These are phyloP conservation scores for Lophochroa leadbeateri DNA, from an alignment of 2,113 vertebrate genomes.

Conservation along the genomic window DNA sequence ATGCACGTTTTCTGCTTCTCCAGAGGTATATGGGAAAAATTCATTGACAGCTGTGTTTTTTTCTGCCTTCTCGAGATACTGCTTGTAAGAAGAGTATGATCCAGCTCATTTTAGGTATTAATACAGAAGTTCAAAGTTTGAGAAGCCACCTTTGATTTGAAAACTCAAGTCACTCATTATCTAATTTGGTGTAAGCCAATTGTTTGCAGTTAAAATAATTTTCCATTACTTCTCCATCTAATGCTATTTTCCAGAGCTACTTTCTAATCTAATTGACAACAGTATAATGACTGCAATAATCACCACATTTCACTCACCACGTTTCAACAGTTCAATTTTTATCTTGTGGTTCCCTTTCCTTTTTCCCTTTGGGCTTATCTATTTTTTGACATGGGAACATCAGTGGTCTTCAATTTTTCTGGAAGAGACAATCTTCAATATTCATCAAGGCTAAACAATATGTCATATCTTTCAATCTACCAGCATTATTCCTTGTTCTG, in stretches of 20 bases:
- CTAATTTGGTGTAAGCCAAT: constrained; percentile 7
- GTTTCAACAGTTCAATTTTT: constrained; percentile 31
- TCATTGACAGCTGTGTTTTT: background rate
- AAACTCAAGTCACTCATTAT: background rate
- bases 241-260: background rate
- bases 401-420: background rate
- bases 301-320: background rate
- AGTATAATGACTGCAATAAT: constrained; percentile 32
- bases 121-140: background rate
- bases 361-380: constrained; percentile 23
- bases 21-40: background rate
- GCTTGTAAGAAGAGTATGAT: background rate
- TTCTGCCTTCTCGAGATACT: background rate
- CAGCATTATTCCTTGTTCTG: background rate
- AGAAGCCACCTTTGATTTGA: background rate
- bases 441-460: constrained; percentile 37
- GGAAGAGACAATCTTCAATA: constrained; percentile 12
- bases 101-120: background rate
- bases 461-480: constrained; percentile 32
- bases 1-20: background rate
- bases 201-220: constrained; percentile 18
- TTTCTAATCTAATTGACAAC: constrained; percentile 49
- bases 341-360: background rate
- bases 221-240: constrained; percentile 24
- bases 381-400: constrained; percentile 32